Percentiles rank a stretch among this genome's conserved stretches.
These are phyloP conservation scores for Chrosomus eos DNA, from an alignment of 2,797 vertebrate genomes.

Conservation along the genomic window DNA sequence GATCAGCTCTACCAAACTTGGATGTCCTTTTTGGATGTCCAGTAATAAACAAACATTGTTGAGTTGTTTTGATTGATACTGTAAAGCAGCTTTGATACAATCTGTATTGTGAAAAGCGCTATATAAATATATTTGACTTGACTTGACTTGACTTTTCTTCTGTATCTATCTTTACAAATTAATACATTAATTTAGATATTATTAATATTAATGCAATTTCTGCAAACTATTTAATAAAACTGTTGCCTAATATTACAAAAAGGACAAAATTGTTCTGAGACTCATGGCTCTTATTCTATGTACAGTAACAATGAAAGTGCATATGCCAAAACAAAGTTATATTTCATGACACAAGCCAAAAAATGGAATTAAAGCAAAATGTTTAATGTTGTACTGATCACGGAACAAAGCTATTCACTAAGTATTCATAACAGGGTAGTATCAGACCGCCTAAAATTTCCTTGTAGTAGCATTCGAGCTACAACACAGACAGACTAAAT, in stretches of 20 bases:
- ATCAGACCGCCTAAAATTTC: neutral
- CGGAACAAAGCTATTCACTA: neutral
- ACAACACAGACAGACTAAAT: constrained; percentile 40
- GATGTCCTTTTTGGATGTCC: too few species aligned
- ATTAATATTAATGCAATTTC: neutral
- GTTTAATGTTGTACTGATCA: neutral
- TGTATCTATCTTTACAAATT: too few species aligned
- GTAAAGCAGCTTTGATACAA: too few species aligned
- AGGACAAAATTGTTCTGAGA: neutral
- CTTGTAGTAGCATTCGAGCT: neutral
- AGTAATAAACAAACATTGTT: too few species aligned
- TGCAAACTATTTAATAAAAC: neutral
- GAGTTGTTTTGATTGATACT: too few species aligned
- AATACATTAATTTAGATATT: too few species aligned
- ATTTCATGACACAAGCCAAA: neutral
- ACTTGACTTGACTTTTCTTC: too few species aligned
- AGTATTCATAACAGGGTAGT: neutral
- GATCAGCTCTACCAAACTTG: too few species aligned
- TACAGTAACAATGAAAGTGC: neutral
- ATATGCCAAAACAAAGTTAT: neutral
- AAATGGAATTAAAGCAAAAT: neutral
- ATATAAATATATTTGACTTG: too few species aligned
- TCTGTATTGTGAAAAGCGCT: too few species aligned
- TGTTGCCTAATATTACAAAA: neutral
- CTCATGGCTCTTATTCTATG: neutral